Percentiles rank a stretch among this genome's conserved stretches.
phyloP scores from a whole-genome alignment of 2,113 vertebrate genomes.

The Platycercus adscitus region DNA sequence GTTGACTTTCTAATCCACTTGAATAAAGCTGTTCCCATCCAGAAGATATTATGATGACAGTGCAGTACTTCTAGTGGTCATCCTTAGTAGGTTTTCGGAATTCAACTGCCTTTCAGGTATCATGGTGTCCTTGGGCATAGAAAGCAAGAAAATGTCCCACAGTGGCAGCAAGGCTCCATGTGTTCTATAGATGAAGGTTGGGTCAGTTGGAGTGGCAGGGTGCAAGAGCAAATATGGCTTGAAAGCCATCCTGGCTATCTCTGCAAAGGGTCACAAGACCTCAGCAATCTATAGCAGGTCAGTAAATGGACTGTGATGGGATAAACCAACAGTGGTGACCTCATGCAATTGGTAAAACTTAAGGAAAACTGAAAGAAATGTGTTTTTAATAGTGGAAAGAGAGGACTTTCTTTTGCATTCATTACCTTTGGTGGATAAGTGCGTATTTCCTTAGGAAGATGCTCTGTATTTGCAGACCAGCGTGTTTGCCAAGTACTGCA shows the following conservation, averaged over 20 bases:
- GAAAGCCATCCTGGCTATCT: neutral
- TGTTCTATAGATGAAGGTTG: neutral
- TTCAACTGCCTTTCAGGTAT: neutral
- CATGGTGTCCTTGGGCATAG: neutral
- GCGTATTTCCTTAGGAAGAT: slow-evolving; percentile 36
- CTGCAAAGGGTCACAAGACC: neutral
- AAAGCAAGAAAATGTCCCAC: neutral
- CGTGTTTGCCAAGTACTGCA: neutral
- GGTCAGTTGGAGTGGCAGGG: neutral
- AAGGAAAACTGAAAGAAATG: neutral
- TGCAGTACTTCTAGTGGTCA: no score
- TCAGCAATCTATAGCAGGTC: neutral
- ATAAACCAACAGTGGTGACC: neutral
- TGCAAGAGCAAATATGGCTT: neutral
- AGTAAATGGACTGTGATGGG: neutral
- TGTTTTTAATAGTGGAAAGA: neutral
- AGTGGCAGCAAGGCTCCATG: neutral
- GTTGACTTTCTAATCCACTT: neutral
- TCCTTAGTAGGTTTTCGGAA: neutral
- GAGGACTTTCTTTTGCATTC: neutral
- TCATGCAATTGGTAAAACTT: neutral
- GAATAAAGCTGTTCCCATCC: neutral
- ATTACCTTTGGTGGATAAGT: neutral
- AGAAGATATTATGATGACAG: neutral
- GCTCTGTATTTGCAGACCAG: neutral